Base-by-base conservation (phyloP, 1,140 invertebrate species). In the Bursaphelenchus mucronatus region DNA sequence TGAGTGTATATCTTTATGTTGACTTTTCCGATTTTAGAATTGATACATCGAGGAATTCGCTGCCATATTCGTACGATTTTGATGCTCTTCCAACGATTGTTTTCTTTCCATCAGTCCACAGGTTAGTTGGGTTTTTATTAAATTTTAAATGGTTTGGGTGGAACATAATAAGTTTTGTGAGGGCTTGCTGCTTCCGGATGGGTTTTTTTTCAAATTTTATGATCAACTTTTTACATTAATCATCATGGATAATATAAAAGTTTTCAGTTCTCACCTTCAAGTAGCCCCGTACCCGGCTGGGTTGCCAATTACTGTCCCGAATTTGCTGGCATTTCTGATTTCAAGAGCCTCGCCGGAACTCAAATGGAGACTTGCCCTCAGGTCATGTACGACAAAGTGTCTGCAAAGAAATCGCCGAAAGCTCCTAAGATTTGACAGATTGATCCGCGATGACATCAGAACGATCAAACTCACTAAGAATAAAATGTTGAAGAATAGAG, bases 271-370 rank as follows among this genome's bases (percentile, higher is more conserved):
- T 63, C 10, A 69, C 66, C 56, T 69, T 11, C n/a, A 67, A 40
- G 47, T 67, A 67, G 21, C 21, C 51, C 8, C 50, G 13, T 11
- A 67, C 21, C 66, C 66, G 30, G 30, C 30, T 1, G 30, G 30
- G 5, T 30, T 30, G 30, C 30, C 30, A 4, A n/a, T 59, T 40
- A 45, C 57, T 17, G 46, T 66, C 43, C 64, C 64, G 7, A 66
- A 66, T 41, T 43, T 66, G 44, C 67, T 66, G 64, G 64, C 64
- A 17, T 66, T 66, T 30, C 8, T 66, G 2, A 46, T 66, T 17
- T 47, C 64, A 19, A 40, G 64, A 30, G 61, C 46, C 15, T 64
- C 50, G 21, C 64, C 64, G 43, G 64, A 65, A 67, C 51, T 66
- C 1, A 63, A 64, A 10, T 66, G 19, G 15, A 63, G 64, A 13